Percentiles rank a stretch among this genome's conserved stretches.
Evolutionary conservation across 2,113 vertebrate species (phyloP).

Genomic region (Orthonyx spaldingii): DNA sequence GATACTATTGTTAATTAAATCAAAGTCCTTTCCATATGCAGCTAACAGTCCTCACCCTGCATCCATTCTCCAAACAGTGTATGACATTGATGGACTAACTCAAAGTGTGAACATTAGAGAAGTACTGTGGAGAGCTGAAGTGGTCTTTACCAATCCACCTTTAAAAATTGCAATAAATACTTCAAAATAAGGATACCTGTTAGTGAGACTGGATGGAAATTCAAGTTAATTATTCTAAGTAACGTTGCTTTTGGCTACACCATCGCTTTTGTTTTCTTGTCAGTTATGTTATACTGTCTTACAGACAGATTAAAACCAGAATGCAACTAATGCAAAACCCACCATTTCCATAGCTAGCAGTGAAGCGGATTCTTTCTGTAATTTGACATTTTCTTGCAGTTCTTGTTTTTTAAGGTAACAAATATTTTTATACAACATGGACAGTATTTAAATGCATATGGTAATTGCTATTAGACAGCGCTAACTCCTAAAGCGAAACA

Average conservation of each 20-base stretch:
- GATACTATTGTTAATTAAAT: slow-evolving; percentile 70
- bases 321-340: neutral
- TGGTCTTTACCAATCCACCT: slow-evolving; percentile 65
- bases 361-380: neutral
- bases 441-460: neutral
- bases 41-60: slow-evolving; percentile 32
- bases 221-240: slow-evolving; percentile 36
- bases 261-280: slow-evolving; percentile 10
- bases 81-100: slow-evolving; percentile 74
- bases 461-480: neutral
- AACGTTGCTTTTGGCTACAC: slow-evolving; percentile 30
- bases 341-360: neutral
- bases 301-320: neutral
- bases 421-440: neutral
- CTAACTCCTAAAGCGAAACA: neutral
- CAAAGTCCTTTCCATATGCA: slow-evolving; percentile 40
- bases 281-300: neutral
- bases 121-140: slow-evolving; percentile 57
- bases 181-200: slow-evolving; percentile 50
- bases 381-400: neutral
- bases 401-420: neutral
- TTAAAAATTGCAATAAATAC: slow-evolving; percentile 68
- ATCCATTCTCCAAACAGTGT: slow-evolving; percentile 57
- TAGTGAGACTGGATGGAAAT: slow-evolving; percentile 48
- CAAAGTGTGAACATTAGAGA: slow-evolving; percentile 62